Percentiles rank a stretch among this genome's conserved stretches.
Conservation (phyloP, 2,797 vertebrate genomes). For the Sylvia borin region DNA sequence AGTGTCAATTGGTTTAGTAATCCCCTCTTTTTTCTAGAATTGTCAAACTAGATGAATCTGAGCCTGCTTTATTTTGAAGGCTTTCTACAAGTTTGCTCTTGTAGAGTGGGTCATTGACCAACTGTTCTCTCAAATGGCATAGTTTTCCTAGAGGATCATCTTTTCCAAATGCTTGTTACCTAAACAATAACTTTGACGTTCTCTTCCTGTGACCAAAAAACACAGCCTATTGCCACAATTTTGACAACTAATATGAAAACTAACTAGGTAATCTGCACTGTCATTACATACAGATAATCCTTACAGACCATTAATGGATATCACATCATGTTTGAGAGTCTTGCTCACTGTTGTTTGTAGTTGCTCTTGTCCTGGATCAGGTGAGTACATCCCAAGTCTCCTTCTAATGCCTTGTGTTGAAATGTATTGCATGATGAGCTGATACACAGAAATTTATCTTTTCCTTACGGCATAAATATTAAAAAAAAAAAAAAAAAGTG, state of each 20-base stretch:
- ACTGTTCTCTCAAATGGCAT: not conserved
- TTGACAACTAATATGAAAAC: not conserved
- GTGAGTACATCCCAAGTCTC: not conserved
- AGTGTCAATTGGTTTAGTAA: not conserved
- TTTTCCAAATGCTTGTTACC: not conserved
- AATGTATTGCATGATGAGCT: not conserved
- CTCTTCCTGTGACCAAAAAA: not conserved
- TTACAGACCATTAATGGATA: not conserved
- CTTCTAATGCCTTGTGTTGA: not conserved
- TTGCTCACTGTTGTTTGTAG: not conserved
- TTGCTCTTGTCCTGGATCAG: not conserved
- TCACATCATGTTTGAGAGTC: not conserved
- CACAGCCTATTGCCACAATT: not conserved
- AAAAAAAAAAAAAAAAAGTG: too few species aligned
- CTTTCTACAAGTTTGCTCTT: not conserved
- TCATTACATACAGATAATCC: not conserved
- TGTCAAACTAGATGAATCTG: not conserved
- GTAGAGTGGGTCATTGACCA: not conserved
- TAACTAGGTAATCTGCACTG: not conserved
- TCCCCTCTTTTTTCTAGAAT: not conserved
- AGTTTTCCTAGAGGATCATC: not conserved
- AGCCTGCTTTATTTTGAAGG: not conserved
- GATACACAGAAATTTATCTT: not conserved
- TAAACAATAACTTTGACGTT: not conserved
- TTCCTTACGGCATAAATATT: not conserved